Evolutionary conservation across 2,888 invertebrate species (phyloP).

Genomic region (Ferrisia virgata): DNA sequence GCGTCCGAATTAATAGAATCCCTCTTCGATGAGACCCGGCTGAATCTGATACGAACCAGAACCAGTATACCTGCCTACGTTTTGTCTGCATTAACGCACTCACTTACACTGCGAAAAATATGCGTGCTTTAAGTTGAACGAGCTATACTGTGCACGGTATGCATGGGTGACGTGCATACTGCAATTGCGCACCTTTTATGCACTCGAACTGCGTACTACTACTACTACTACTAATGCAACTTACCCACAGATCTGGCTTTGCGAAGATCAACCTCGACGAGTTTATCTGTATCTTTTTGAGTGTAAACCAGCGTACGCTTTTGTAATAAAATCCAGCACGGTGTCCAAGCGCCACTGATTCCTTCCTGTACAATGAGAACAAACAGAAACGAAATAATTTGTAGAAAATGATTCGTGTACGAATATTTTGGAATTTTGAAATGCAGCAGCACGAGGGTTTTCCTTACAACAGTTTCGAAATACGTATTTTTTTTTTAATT

Average conservation of each 20-base stretch:
- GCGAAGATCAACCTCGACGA: slow-evolving; percentile 69
- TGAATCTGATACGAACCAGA: slow-evolving; percentile 12
- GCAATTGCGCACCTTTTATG: no score
- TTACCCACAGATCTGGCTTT: slow-evolving; percentile 77
- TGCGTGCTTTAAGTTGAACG: no score
- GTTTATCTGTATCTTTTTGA: slow-evolving; percentile 56
- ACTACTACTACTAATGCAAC: slow-evolving; percentile 49
- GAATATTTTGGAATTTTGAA: background rate
- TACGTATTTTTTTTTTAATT: no score
- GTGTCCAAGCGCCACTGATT: slow-evolving; percentile 70
- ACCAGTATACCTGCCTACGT: background rate
- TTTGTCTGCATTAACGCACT: no score
- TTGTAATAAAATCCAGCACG: slow-evolving; percentile 76
- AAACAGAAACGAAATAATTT: background rate
- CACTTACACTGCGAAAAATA: background rate
- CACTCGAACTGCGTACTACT: no score
- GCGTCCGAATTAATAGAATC: slow-evolving; percentile 12
- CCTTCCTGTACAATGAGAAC: slow-evolving; percentile 59
- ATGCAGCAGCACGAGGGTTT: no score
- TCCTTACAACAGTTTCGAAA: no score
- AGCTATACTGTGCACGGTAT: no score
- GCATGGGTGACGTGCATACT: no score
- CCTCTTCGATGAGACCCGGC: slow-evolving; percentile 3
- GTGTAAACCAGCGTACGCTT: slow-evolving; percentile 65
- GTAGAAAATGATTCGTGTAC: background rate